A percentile compares a stretch with the other conserved stretches of the same genome.
phyloP scores from a whole-genome alignment of 2,113 vertebrate genomes.

The Vidua macroura region DNA sequence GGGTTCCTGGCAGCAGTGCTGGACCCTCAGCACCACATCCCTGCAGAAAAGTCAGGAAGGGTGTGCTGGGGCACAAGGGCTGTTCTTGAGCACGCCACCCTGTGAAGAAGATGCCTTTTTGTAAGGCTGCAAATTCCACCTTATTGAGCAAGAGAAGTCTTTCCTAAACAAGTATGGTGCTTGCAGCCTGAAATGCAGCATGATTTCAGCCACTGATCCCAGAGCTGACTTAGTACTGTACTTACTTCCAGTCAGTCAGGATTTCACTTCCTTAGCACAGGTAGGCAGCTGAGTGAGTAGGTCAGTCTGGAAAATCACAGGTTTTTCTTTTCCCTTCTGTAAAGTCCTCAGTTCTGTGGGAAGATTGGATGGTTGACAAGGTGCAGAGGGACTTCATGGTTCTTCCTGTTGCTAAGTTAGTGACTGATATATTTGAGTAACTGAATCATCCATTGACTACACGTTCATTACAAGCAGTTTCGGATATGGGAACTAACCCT shows the following conservation, averaged over 20 bases:
- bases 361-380: neutral
- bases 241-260: neutral
- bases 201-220: neutral
- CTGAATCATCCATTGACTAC: neutral
- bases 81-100: neutral
- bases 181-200: neutral
- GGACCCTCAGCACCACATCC: neutral
- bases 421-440: neutral
- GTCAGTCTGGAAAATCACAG: neutral
- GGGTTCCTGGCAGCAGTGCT: neutral
- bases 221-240: neutral
- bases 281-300: neutral
- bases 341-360: neutral
- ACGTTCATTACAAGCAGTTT: neutral
- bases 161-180: neutral
- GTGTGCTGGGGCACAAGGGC: neutral
- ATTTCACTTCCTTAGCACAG: neutral
- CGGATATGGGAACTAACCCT: neutral
- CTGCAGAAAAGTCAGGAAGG: neutral
- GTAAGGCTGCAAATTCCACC: neutral
- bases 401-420: neutral
- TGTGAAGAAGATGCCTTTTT: neutral
- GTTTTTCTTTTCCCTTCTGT: neutral
- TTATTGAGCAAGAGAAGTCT: neutral
- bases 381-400: neutral